Base-by-base conservation (phyloP, 2,888 invertebrate genomes). In the Cataglyphis livida region DNA sequence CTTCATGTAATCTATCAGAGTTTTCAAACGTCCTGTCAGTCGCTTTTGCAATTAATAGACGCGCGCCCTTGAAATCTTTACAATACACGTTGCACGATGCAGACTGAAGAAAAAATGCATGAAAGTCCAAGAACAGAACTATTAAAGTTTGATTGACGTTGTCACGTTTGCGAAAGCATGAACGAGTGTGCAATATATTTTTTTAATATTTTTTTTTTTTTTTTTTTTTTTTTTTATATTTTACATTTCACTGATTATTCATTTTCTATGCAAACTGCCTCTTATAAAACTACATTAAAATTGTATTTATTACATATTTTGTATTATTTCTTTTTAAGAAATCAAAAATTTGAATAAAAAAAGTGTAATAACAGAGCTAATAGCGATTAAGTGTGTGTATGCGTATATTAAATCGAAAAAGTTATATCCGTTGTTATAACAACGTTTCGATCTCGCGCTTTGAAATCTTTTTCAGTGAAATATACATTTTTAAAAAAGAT, bases 21-120 rank as follows among this genome's bases (percentile, higher is more conserved):
- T 21, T 68, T 44, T 59, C 57, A 66, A 78, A 44, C 41, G 54
- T 7, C 15, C 64, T 25, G 41, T 57, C 57, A n/a, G 12, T 38
- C 68, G 21, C 57, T 70, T 6, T 18, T 21, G 10, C 57, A 41
- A 32, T 78, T 78, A 78, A 78, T 78, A 68, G 21, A 32, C 32
- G n/a, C 57, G 57, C 66, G 21, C 41, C 70, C 76, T 68, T 78
- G 70, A 70, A 59, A 70, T 32, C 32, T 44, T 57, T 57, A 57
- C 21, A 32, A 44, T 7, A n/a, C 28, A 32, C 57, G 32, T 78
- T 70, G 21, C 41, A 44, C 68, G 38, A 68, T 41, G 57, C 51
- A 51, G 51, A 18, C 32, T 25, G n/a, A 12, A n/a, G 7, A 65
- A 65, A 51, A 76, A 54, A 35, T n/a, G 41, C 68, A 15, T 28